phyloP scores from a whole-genome alignment of 1,140 invertebrate genomes.

The Calliopsis andreniformis region DNA sequence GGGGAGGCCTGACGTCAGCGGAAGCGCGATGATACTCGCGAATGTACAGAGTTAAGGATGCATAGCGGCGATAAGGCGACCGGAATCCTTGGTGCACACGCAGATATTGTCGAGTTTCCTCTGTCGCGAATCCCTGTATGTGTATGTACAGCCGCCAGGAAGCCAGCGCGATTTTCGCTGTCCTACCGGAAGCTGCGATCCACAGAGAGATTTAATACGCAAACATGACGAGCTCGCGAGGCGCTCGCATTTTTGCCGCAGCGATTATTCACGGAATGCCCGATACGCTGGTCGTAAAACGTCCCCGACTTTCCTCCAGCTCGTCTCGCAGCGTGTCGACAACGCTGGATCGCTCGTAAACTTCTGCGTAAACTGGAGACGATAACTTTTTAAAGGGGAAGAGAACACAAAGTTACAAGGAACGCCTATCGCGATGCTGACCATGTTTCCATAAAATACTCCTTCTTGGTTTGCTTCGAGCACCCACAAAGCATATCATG shows the following conservation, averaged over 20 bases:
- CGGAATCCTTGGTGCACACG: slow-evolving; percentile 44
- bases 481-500: not conserved
- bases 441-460: slow-evolving; percentile 5
- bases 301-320: not conserved
- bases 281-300: slow-evolving; percentile 12
- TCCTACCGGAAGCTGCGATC: slow-evolving; percentile 10
- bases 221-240: not conserved
- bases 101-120: slow-evolving; percentile 38
- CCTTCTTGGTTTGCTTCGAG: not conserved
- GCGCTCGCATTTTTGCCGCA: not conserved
- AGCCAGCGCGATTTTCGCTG: not conserved
- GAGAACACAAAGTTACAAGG: not conserved
- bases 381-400: not conserved
- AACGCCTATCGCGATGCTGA: not conserved
- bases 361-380: not conserved
- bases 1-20: slow-evolving; percentile 50
- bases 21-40: slow-evolving; percentile 56
- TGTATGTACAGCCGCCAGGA: not conserved
- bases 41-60: slow-evolving; percentile 52
- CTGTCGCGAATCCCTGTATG: slow-evolving; percentile 4
- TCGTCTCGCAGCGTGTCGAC: not conserved
- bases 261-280: slow-evolving; percentile 15
- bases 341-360: slow-evolving; percentile 27
- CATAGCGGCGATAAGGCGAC: slow-evolving; percentile 46
- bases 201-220: not conserved